Evolutionary conservation across 2,113 vertebrate species (phyloP).

Genomic region (Mormyrus lacerda): DNA sequence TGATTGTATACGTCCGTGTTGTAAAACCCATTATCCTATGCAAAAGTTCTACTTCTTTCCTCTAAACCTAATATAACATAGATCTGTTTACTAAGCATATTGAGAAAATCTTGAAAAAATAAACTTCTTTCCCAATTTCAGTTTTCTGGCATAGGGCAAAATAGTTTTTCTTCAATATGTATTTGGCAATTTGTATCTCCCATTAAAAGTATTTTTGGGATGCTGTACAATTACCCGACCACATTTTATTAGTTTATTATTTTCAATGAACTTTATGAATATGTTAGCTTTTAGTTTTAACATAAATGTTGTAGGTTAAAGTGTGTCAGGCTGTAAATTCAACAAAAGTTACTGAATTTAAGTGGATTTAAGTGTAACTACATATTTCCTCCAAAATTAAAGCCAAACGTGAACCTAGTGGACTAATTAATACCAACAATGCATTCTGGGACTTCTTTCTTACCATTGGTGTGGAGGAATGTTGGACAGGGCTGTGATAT

Average conservation of each 20-base stretch:
- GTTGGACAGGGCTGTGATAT: slow-evolving; percentile 68
- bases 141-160: not conserved
- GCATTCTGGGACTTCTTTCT: slow-evolving; percentile 43
- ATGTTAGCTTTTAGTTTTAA: not conserved
- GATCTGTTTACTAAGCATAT: not conserved
- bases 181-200: not conserved
- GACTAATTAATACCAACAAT: not conserved
- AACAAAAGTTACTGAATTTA: not conserved
- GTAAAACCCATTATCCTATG: not conserved
- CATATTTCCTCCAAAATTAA: not conserved
- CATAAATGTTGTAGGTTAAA: not conserved
- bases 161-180: not conserved
- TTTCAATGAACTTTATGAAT: too few relatives aligned
- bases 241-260: too few relatives aligned
- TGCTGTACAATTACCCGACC: not conserved
- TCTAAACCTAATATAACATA: not conserved
- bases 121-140: not conserved
- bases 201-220: not conserved
- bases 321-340: not conserved
- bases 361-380: not conserved
- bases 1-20: not conserved
- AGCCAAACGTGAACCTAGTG: not conserved
- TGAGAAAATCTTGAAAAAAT: not conserved
- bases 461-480: slow-evolving; percentile 66
- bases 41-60: not conserved